phyloP scores from a whole-genome alignment of 2,888 invertebrate genomes.

The Hecatera dysodea region DNA sequence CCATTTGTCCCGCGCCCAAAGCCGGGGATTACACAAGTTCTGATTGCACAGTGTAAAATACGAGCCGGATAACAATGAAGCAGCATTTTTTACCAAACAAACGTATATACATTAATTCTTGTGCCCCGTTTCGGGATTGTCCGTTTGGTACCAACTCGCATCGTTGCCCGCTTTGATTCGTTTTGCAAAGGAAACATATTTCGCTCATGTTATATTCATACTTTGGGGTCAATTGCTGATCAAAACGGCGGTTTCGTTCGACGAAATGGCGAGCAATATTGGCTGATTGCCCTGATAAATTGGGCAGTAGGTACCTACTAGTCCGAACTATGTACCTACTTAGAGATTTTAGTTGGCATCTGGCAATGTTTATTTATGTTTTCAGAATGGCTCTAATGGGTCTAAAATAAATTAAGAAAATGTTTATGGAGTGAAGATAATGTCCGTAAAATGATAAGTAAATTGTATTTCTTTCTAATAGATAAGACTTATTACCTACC shows the following conservation, averaged over 20 bases:
- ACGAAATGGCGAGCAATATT: slow-evolving; percentile 46
- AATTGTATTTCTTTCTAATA: too few relatives aligned
- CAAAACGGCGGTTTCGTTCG: slow-evolving; percentile 51
- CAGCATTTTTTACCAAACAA: slow-evolving; percentile 41
- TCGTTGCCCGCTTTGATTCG: slow-evolving; percentile 49
- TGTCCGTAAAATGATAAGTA: too few relatives aligned
- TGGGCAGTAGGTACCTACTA: slow-evolving; percentile 6
- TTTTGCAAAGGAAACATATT: slow-evolving; percentile 55
- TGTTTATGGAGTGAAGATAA: too few relatives aligned
- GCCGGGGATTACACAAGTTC: slow-evolving; percentile 48
- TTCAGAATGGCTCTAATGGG: too few relatives aligned
- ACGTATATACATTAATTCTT: slow-evolving; percentile 52
- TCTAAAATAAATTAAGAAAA: too few relatives aligned
- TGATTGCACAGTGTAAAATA: slow-evolving; percentile 61
- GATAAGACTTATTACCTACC: too few relatives aligned
- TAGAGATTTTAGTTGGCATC: slow-evolving; percentile 4
- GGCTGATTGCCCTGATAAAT: slow-evolving; percentile 54
- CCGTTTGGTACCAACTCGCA: slow-evolving; percentile 41
- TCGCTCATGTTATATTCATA: slow-evolving; percentile 64
- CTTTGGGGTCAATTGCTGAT: slow-evolving; percentile 64
- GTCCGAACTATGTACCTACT: not conserved
- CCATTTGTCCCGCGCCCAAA: slow-evolving; percentile 49
- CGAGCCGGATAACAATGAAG: slow-evolving; percentile 52
- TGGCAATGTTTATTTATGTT: slow-evolving; percentile 1
- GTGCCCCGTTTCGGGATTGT: slow-evolving; percentile 33